phyloP scores from a whole-genome alignment of 2,797 vertebrate species.

The Hydrolagus colliei region DNA sequence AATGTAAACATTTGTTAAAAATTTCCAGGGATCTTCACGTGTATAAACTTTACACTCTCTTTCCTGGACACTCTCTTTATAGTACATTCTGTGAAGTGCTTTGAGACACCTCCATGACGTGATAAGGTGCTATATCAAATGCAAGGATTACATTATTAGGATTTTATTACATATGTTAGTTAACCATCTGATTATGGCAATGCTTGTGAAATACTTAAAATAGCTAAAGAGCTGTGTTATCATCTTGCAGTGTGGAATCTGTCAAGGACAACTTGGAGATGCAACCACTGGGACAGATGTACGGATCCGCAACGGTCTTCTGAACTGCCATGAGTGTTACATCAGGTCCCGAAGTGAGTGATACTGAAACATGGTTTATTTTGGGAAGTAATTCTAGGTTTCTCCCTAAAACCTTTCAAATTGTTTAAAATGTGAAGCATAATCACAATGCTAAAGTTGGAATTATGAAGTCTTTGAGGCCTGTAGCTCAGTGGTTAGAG shows the following conservation, averaged over 20 bases:
- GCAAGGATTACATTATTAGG: neutral
- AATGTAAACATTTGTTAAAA: no score
- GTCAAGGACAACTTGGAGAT: constrained; percentile 88
- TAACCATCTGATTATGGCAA: no score
- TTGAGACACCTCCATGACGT: no score
- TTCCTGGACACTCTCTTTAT: no score
- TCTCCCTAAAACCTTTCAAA: neutral
- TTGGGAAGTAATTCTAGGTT: neutral
- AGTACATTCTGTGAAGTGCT: no score
- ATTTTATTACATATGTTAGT: neutral
- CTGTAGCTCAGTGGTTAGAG: no score
- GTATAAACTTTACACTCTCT: no score
- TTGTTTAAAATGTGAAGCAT: no score
- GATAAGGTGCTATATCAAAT: no score
- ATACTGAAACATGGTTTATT: neutral
- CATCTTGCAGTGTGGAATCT: constrained; percentile 78
- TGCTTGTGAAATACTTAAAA: neutral
- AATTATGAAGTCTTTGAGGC: no score
- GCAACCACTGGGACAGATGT: constrained; percentile 88
- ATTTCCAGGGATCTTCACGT: no score
- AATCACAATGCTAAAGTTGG: no score
- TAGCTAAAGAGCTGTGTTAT: constrained; percentile 29
- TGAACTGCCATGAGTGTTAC: constrained; percentile 95
- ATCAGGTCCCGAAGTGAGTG: constrained; percentile 88
- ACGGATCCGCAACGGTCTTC: constrained; percentile 87